A percentile compares a stretch with the other conserved stretches of the same genome.
Conservation (phyloP, 2,113 vertebrate species). For the Heterochromis multidens region DNA sequence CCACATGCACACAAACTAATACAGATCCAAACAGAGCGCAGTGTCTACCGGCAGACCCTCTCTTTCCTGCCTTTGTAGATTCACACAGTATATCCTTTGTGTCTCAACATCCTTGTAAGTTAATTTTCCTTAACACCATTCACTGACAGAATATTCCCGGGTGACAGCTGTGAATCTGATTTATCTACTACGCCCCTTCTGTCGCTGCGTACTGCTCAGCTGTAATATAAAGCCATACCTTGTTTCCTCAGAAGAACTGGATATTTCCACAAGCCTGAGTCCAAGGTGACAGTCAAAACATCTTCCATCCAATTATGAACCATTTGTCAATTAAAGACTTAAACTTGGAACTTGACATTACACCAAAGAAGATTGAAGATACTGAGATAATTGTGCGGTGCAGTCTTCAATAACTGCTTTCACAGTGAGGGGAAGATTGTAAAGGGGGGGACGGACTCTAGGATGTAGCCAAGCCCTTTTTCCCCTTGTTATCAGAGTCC, state of each 20-base stretch:
- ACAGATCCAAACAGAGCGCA: background rate
- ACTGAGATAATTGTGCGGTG: conserved; percentile 57
- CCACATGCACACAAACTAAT: background rate
- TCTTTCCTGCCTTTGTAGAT: background rate
- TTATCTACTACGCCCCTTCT: background rate
- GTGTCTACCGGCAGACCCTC: background rate
- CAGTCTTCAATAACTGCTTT: conserved; percentile 62
- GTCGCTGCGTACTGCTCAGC: background rate
- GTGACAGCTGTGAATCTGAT: conserved; percentile 14
- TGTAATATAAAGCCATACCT: conserved; percentile 34
- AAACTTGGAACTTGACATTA: conserved; percentile 12
- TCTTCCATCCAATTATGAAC: conserved; percentile 44
- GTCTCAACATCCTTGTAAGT: background rate
- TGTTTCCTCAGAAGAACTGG: conserved; percentile 16
- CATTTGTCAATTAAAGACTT: conserved; percentile 56
- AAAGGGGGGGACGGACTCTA: background rate
- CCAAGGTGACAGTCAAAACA: conserved; percentile 25
- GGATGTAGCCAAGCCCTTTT: conserved; percentile 66
- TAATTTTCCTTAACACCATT: background rate
- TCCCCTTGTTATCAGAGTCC: conserved; percentile 60
- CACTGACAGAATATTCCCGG: background rate
- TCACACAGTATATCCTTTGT: background rate
- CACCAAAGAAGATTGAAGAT: conserved; percentile 21
- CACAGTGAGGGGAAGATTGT: background rate
- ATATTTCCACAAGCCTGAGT: conserved; percentile 35